Conservation (phyloP, 35 echinoderm and acorn worm species). For the Acanthaster planci region DNA sequence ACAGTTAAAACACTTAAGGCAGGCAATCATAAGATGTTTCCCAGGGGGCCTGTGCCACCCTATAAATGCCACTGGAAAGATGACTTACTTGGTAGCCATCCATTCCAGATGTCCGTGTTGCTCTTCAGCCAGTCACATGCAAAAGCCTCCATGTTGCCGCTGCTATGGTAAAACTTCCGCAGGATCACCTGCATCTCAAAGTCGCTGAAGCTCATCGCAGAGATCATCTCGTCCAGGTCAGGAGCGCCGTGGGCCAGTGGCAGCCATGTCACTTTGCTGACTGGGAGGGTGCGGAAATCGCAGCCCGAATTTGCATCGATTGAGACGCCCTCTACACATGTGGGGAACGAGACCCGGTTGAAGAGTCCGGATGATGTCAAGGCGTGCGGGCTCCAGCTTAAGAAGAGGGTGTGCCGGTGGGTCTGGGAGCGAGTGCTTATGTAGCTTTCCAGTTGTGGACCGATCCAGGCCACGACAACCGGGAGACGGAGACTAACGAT, state of each 20-base stretch:
- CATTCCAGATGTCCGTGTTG: slow-evolving; percentile 3
- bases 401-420: slow-evolving; percentile 4
- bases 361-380: slow-evolving; percentile 12
- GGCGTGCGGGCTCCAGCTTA: slow-evolving; percentile 31
- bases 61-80: neutral
- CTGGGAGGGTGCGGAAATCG: neutral
- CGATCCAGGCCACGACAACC: slow-evolving; percentile 36
- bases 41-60: too few species aligned
- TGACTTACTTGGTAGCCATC: slow-evolving; percentile 32
- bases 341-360: slow-evolving; percentile 38
- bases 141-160: slow-evolving; percentile 3
- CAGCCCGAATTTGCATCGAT: slow-evolving; percentile 15
- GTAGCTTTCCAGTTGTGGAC: slow-evolving; percentile 27
- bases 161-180: neutral
- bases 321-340: slow-evolving; percentile 14
- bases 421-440: neutral
- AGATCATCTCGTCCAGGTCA: slow-evolving; percentile 7
- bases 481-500: slow-evolving; percentile 16
- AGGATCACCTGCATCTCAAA: slow-evolving; percentile 21
- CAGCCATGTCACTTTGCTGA: slow-evolving; percentile 19
- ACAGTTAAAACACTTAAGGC: too few species aligned
- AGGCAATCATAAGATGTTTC: too few species aligned
- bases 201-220: slow-evolving; percentile 20
- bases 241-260: neutral
- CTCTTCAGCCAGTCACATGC: slow-evolving; percentile 15